Evolutionary conservation across 2,888 invertebrate species (phyloP), one percentile per base, ranked within the genome.

Genomic region (Cremastinae sp.): DNA sequence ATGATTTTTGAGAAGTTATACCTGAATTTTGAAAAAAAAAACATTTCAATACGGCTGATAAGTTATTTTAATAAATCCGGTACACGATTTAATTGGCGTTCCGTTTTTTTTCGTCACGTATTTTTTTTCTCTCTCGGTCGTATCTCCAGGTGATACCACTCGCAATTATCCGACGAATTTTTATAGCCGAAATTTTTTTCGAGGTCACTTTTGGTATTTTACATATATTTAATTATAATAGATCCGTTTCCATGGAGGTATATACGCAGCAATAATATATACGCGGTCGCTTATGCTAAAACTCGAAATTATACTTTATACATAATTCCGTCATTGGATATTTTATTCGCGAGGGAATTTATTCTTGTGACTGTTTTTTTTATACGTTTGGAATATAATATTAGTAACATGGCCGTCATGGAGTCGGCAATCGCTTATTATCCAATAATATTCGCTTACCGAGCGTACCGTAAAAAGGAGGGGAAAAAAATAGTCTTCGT

Each of bases 391-490:
- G 71, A 72, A 72, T 72, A 72, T 71, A 39, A 62, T 64, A 64
- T 72, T 72, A 64, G 64, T 56, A 64, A 68, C 55, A 68, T 49
- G 61, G 47, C 56, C 28, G 53, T 12, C 14, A 18, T 51, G 35
- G 18, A 41, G 18, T 56, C 51, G 12, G 28, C 58, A 41, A 41
- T 49, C 45, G 58, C 35, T 43, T 70, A 70, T 65, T 75, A 41
- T 70, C 65, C 71, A 62, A 66, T 72, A 75, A 72, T 68, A 71
- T 66, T 75, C 71, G 59, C 47, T 68, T 59, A 68, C 71, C 58
- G 71, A 61, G 14, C 61, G 59, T 59, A 58, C 58, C 68, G 49
- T 47, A 47, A 58, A 5, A 68, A 14, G 10, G 45, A 56, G 35
- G 16, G 18, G 47, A 56, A 37, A 43, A 22, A 41, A 22, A 18